Base-by-base conservation (phyloP, 2,888 invertebrate species). In the Mamestra brassicae region DNA sequence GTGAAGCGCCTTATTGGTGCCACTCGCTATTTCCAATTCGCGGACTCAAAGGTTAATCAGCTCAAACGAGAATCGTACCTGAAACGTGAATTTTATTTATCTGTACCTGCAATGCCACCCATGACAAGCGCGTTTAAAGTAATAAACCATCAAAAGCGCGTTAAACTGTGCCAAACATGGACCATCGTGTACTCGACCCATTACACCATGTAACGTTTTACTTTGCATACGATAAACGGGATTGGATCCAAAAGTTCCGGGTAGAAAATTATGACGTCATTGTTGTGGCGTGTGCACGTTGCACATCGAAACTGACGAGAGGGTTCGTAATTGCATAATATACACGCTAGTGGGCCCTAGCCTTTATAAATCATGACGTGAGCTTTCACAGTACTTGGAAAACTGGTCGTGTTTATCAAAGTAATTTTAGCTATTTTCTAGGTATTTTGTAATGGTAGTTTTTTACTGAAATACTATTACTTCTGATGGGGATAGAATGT, bases 311-410 rank as follows among this genome's bases (percentile, higher is more conserved):
- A 74, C 84, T 87, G 88, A 85, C 76, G 75, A 78, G 84, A 75
- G 69, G 75, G 74, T 58, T 85, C 69, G 84, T 83, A 87, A 87
- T 83, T 85, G 76, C 76, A 85, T 76, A 85, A 87, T 87, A 63
- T 65, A 83, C 80, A 74, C 73, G 88, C 74, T 63, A 80, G 50
- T 75, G 36, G 11, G 52, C 36, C 6, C 45, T 54, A 52, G 42
- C 47, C 63, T 73, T 87, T 76, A 78, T 85, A 68, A 71, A 87
- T 57, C 38, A 61, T 15, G 61, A 71, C 45, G 42, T n/a, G 42
- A 66, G 70, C 54, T 63, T 68, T 50, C 42, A 52, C 52, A 74
- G 55, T 81, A 78, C 85, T 66, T 63, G 60, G 68, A 71, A 81
- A 45, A 52, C 13, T 34, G 65, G 63, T 81, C 62, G 45, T 66